These are phyloP conservation scores for Phoenicopterus ruber DNA, from an alignment of 2,113 vertebrate species.

Conservation along the genomic window DNA sequence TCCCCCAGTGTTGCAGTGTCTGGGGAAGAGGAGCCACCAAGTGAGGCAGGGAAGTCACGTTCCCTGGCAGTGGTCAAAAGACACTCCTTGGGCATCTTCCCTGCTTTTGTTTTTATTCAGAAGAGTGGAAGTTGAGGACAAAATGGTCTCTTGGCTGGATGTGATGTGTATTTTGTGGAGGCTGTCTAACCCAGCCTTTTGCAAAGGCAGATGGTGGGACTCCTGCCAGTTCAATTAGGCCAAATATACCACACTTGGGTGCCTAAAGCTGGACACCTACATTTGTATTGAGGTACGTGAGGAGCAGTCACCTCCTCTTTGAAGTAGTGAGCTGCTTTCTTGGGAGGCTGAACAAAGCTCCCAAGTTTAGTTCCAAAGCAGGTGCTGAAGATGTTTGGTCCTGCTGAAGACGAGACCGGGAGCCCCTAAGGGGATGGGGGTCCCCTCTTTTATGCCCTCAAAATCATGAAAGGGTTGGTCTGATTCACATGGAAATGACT, in stretches of 20 bases:
- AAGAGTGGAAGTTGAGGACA: not conserved
- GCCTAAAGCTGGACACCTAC: not conserved
- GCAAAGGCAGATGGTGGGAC: fast-evolving
- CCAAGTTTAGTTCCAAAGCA: not conserved
- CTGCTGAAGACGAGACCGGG: not conserved
- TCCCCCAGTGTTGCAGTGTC: fast-evolving
- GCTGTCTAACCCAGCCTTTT: not conserved
- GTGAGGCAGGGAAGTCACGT: not conserved
- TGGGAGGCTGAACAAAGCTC: not conserved
- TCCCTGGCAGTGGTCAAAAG: not conserved
- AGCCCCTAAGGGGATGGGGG: not conserved
- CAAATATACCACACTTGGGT: not conserved
- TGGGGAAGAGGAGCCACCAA: not conserved
- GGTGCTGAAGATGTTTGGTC: not conserved
- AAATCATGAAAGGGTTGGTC: not conserved
- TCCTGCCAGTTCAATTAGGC: not conserved
- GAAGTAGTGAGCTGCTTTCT: not conserved
- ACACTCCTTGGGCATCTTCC: not conserved
- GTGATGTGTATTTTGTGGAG: not conserved
- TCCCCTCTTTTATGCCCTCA: not conserved
- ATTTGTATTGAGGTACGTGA: fast-evolving
- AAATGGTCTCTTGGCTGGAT: not conserved
- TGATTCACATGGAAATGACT: not conserved
- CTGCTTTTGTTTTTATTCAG: not conserved
- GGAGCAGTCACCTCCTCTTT: not conserved